A percentile compares a stretch with the other conserved stretches of the same genome.
Conservation (phyloP, 2,888 invertebrate species). For the Yponomeuta evonymella region DNA sequence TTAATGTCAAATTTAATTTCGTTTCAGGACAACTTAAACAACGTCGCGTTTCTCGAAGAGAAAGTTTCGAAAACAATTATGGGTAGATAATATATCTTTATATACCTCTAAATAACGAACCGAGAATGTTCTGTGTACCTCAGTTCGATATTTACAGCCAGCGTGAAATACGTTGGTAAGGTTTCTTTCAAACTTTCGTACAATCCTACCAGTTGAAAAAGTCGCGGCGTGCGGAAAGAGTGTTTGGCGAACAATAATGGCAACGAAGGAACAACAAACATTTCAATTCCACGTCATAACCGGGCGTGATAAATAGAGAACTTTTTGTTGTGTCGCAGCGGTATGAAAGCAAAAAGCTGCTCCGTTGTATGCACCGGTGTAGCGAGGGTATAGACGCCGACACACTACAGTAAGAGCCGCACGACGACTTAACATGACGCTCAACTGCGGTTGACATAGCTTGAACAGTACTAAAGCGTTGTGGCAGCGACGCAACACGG, state of each 20-base stretch:
- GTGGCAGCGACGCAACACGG: no score
- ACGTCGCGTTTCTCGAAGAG: not conserved
- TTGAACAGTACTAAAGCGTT: no score
- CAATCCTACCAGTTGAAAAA: not conserved
- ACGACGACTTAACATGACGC: not conserved
- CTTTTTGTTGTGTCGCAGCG: constrained; percentile 8
- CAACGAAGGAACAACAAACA: constrained; percentile 10
- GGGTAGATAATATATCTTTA: not conserved
- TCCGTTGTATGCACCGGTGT: constrained; percentile 7
- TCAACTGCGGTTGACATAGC: not conserved
- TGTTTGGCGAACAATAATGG: constrained; percentile 1
- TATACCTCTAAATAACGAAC: not conserved
- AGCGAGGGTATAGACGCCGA: not conserved
- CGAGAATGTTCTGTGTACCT: not conserved
- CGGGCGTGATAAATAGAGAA: constrained; percentile 4
- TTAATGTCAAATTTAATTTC: constrained; percentile 46
- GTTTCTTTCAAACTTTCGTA: not conserved
- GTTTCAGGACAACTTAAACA: constrained; percentile 25
- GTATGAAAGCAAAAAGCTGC: constrained; percentile 16
- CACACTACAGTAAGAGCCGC: not conserved
- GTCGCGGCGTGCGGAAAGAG: not conserved
- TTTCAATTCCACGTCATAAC: constrained; percentile 15
- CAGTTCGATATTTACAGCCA: not conserved
- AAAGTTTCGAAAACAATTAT: constrained; percentile 7
- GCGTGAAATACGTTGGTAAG: not conserved